Evolutionary conservation across 2,888 invertebrate genomes (phyloP).

Genomic region (Frankliniella fusca): DNA sequence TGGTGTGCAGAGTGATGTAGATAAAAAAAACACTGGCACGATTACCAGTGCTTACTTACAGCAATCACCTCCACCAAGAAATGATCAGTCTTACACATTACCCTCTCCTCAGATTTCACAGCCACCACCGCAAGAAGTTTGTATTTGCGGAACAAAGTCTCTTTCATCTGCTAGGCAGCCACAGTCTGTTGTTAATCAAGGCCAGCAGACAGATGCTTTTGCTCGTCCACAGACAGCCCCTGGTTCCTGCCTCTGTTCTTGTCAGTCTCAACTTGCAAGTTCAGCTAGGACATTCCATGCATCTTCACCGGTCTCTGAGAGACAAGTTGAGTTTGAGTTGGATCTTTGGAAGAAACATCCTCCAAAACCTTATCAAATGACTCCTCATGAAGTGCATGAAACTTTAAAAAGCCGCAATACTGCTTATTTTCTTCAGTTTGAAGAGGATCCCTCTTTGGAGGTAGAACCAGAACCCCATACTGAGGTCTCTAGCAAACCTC

Average conservation of each 20-base stretch:
- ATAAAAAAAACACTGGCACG: neutral
- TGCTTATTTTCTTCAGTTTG: constrained; percentile 12
- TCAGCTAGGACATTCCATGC: neutral
- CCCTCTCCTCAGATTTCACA: neutral
- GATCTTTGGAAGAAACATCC: neutral
- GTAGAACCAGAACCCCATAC: neutral
- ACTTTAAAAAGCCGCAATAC: neutral
- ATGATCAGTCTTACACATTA: neutral
- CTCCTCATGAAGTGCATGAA: neutral
- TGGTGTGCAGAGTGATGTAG: neutral
- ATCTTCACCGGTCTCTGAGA: neutral
- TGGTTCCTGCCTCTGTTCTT: neutral
- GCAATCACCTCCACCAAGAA: neutral
- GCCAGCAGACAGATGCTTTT: neutral
- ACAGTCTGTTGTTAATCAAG: neutral
- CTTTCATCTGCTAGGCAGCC: neutral
- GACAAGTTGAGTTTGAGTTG: neutral
- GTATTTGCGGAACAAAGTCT: neutral
- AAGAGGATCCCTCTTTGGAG: neutral
- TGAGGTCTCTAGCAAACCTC: neutral
- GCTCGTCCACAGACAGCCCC: neutral
- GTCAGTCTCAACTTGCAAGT: neutral
- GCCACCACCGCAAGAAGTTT: neutral
- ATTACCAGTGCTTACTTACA: neutral
- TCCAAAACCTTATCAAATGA: neutral